These are phyloP conservation scores for Periophthalmus magnuspinnatus DNA, from an alignment of 2,797 vertebrate genomes.

Conservation along the genomic window DNA sequence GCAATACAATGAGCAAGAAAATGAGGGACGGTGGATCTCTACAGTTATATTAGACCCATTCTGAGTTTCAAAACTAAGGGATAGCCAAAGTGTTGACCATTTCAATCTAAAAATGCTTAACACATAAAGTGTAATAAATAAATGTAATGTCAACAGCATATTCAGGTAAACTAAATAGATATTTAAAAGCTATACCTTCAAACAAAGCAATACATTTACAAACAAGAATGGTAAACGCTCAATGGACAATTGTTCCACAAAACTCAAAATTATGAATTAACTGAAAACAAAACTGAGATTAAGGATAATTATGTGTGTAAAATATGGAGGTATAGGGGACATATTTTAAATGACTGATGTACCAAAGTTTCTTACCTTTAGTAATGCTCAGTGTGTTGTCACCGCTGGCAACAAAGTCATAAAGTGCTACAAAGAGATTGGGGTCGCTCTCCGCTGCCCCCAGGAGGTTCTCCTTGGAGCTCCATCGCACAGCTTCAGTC, in stretches of 20 bases:
- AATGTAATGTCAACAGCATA: too few relatives aligned
- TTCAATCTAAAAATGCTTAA: too few relatives aligned
- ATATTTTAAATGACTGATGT: neutral
- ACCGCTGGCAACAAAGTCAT: slow-evolving; percentile 98
- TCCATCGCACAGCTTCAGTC: slow-evolving; percentile 98
- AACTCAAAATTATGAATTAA: neutral
- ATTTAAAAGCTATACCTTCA: too few relatives aligned
- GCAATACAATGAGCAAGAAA: slow-evolving; percentile 31
- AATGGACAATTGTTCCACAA: too few relatives aligned
- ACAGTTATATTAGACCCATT: too few relatives aligned
- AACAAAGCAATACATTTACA: too few relatives aligned
- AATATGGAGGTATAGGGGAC: neutral
- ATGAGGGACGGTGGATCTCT: slow-evolving; percentile 8
- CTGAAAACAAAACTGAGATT: neutral
- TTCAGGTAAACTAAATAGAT: too few relatives aligned
- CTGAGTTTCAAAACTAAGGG: too few relatives aligned
- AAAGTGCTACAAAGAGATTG: slow-evolving; percentile 99
- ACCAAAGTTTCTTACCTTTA: slow-evolving; percentile 83
- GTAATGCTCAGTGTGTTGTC: slow-evolving; percentile 99
- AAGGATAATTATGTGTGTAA: neutral
- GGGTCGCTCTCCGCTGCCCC: slow-evolving; percentile 96
- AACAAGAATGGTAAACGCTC: too few relatives aligned
- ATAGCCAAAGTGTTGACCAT: too few relatives aligned
- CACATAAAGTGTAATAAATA: too few relatives aligned
- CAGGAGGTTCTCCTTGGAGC: slow-evolving; percentile 98